Percentiles rank a stretch among this genome's conserved stretches.
Evolutionary conservation across 2,888 invertebrate genomes (phyloP).

Genomic region (Ditula angustiorana): DNA sequence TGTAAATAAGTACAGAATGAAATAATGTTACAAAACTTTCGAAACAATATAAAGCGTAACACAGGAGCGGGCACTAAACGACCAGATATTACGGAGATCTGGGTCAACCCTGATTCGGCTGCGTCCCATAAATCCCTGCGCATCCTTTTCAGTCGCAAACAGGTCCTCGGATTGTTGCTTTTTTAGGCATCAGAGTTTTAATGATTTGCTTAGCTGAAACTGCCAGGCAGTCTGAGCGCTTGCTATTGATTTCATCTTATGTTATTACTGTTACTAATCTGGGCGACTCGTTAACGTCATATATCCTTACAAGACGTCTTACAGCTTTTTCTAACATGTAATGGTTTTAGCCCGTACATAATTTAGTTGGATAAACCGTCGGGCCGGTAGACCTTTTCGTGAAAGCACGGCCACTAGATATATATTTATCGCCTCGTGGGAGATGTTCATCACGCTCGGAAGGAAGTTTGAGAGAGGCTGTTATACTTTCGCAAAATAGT

Average conservation of each 20-base stretch:
- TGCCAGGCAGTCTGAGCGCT: background rate
- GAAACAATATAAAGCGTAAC: slow-evolving; percentile 51
- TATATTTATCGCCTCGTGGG: slow-evolving; percentile 47
- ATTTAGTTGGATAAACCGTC: slow-evolving; percentile 31
- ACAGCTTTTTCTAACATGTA: slow-evolving; percentile 28
- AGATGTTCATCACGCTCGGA: slow-evolving; percentile 42
- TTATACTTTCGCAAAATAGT: slow-evolving; percentile 16
- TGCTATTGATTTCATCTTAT: slow-evolving; percentile 15
- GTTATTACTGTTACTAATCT: slow-evolving; percentile 28
- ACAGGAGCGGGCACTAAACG: slow-evolving; percentile 14
- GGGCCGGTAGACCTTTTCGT: slow-evolving; percentile 34
- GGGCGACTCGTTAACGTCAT: slow-evolving; percentile 26
- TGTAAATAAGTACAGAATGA: slow-evolving; percentile 11
- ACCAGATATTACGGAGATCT: slow-evolving; percentile 62
- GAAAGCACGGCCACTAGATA: slow-evolving; percentile 29
- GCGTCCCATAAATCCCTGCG: slow-evolving; percentile 68
- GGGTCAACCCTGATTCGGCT: slow-evolving; percentile 61
- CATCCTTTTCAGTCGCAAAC: slow-evolving; percentile 58
- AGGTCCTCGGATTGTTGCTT: slow-evolving; percentile 40
- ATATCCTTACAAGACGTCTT: slow-evolving; percentile 24
- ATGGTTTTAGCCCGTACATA: slow-evolving; percentile 34
- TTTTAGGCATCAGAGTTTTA: slow-evolving; percentile 5
- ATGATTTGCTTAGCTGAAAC: slow-evolving; percentile 14
- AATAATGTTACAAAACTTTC: slow-evolving; percentile 30
- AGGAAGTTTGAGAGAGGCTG: slow-evolving; percentile 12